Evolutionary conservation across 2,888 invertebrate genomes (phyloP).

Genomic region (Limulus polyphemus): DNA sequence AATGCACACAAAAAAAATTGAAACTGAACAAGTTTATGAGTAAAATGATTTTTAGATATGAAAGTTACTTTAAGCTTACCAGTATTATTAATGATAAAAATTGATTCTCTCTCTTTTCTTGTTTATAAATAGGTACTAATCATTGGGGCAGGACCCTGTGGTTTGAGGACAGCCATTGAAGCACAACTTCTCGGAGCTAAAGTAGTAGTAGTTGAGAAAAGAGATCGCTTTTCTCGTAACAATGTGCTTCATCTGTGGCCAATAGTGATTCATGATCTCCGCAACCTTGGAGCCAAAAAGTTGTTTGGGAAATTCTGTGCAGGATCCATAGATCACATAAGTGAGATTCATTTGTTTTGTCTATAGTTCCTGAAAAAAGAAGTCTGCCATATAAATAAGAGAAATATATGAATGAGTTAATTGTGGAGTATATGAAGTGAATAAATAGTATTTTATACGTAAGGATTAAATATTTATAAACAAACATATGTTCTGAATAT

Average conservation of each 20-base stretch:
- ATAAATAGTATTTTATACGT: too few relatives aligned
- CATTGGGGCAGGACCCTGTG: slow-evolving; percentile 93
- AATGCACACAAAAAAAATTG: too few relatives aligned
- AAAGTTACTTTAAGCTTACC: too few relatives aligned
- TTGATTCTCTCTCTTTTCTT: too few relatives aligned
- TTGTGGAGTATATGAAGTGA: too few relatives aligned
- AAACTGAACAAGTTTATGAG: too few relatives aligned
- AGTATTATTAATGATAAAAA: too few relatives aligned
- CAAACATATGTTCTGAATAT: too few relatives aligned
- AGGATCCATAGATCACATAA: slow-evolving; percentile 91
- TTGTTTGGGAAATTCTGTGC: slow-evolving; percentile 99
- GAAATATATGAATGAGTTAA: too few relatives aligned
- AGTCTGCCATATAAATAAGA: background rate
- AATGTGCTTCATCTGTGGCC: slow-evolving; percentile 98
- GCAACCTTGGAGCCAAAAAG: slow-evolving; percentile 87
- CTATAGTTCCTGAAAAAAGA: slow-evolving; percentile 1
- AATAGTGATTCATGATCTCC: slow-evolving; percentile 89
- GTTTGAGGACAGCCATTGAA: slow-evolving; percentile 87
- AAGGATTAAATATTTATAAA: too few relatives aligned
- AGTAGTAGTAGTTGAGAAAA: slow-evolving; percentile 76
- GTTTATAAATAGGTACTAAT: slow-evolving; percentile 49
- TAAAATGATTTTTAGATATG: too few relatives aligned
- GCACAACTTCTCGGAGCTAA: slow-evolving; percentile 84
- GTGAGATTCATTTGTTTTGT: slow-evolving; percentile 39
- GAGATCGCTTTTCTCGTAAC: slow-evolving; percentile 86